Conservation (phyloP, 2,888 invertebrate species). For the Hermaeophaga mercurialis region DNA sequence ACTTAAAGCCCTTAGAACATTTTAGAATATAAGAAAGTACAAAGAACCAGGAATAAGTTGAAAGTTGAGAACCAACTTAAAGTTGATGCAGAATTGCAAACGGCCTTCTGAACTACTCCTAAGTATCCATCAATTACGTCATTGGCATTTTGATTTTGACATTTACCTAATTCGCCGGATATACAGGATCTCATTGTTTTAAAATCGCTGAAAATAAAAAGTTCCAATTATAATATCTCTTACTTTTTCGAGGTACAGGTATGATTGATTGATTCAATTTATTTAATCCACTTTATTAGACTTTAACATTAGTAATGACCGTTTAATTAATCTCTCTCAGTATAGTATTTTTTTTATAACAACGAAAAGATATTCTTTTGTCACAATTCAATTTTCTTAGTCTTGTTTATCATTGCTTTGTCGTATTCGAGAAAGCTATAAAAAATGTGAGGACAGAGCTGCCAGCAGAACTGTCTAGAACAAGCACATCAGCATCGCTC, state of each 20-base stretch:
- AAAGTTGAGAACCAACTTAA: conserved; percentile 7
- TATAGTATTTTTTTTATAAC: no score
- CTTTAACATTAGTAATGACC: no score
- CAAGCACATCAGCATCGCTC: conserved; percentile 1
- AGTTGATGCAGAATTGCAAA: conserved; percentile 15
- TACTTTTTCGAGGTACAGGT: no score
- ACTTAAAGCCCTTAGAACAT: conserved; percentile 8
- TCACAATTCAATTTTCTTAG: neutral
- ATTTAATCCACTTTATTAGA: no score
- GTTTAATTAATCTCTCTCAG: no score
- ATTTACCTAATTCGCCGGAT: neutral
- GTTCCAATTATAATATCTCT: no score
- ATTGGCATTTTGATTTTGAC: neutral
- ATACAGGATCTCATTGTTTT: neutral
- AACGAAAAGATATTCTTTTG: no score
- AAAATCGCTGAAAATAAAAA: conserved; percentile 14
- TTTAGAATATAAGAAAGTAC: conserved; percentile 16
- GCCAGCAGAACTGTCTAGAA: neutral
- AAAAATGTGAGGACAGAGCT: neutral
- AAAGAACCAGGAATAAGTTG: conserved; percentile 4
- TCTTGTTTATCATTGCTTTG: neutral
- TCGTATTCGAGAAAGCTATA: neutral
- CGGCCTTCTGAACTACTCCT: neutral
- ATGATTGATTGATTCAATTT: no score
- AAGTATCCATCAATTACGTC: conserved; percentile 13